phyloP scores from a whole-genome alignment of 2,888 invertebrate species.

The Lepetodrilus schrolli region DNA sequence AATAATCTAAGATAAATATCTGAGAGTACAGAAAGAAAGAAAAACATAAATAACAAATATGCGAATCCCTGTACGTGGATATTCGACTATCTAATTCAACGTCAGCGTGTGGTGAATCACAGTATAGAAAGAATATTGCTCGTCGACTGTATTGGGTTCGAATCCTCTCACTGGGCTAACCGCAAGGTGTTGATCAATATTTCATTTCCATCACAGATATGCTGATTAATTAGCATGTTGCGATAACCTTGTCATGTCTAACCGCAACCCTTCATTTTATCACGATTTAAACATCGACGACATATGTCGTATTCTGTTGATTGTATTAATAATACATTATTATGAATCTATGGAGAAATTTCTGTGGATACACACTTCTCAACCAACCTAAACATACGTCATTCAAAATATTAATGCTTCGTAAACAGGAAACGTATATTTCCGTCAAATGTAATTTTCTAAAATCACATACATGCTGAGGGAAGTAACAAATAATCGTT shows the following conservation, averaged over 20 bases:
- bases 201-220: not conserved
- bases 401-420: not conserved
- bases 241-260: conserved; percentile 17
- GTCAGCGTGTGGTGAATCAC: too few species aligned
- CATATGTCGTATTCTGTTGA: conserved; percentile 11
- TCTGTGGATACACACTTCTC: not conserved
- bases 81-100: too few species aligned
- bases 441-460: too few species aligned
- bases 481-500: too few species aligned
- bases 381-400: not conserved
- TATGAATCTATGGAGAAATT: not conserved
- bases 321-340: not conserved
- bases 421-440: conserved; percentile 4
- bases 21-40: too few species aligned
- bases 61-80: too few species aligned
- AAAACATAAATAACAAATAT: too few species aligned
- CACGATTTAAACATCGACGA: conserved; percentile 10
- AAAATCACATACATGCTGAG: too few species aligned
- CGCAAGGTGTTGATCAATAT: not conserved
- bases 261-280: conserved; percentile 11
- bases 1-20: too few species aligned
- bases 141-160: not conserved
- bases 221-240: not conserved
- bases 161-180: not conserved
- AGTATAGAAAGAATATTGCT: too few species aligned